Percentiles rank a stretch among this genome's conserved stretches.
phyloP scores from a whole-genome alignment of 1,140 invertebrate genomes.

The Halictus rubicundus region DNA sequence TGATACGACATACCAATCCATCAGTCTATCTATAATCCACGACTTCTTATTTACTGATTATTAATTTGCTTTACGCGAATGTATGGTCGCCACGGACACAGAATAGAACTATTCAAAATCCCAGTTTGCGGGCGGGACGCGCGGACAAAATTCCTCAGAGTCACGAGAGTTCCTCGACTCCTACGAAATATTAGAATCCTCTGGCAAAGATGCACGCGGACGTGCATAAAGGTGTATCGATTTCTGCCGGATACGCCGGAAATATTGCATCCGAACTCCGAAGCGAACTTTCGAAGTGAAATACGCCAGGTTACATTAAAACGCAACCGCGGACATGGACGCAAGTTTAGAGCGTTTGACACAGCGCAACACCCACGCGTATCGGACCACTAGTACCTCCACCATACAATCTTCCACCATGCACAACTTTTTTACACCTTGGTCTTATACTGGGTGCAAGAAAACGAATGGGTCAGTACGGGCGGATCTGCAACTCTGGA shows the following conservation, averaged over 20 bases:
- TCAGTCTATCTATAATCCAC: too few species aligned
- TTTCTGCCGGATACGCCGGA: constrained; percentile 49
- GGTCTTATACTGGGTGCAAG: too few species aligned
- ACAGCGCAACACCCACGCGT: constrained; percentile 15
- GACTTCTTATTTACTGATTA: too few species aligned
- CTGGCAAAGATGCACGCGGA: not conserved
- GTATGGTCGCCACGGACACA: too few species aligned
- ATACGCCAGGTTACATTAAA: constrained; percentile 63
- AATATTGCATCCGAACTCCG: constrained; percentile 58
- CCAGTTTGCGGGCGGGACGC: too few species aligned
- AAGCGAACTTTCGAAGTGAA: constrained; percentile 55
- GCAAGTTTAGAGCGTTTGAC: constrained; percentile 62
- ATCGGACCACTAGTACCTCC: not conserved
- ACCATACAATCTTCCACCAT: constrained; percentile 1
- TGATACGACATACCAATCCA: too few species aligned
- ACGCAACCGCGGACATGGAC: constrained; percentile 52
- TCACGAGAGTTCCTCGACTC: not conserved
- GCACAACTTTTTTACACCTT: too few species aligned
- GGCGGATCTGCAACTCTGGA: too few species aligned
- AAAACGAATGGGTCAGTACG: too few species aligned
- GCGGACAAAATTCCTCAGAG: not conserved
- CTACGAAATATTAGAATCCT: constrained; percentile 1
- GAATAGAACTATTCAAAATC: too few species aligned
- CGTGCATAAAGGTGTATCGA: constrained; percentile 36
- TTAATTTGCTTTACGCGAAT: too few species aligned